These are phyloP conservation scores for Podocnemis expansa DNA, from an alignment of 2,113 vertebrate species.

Conservation along the genomic window DNA sequence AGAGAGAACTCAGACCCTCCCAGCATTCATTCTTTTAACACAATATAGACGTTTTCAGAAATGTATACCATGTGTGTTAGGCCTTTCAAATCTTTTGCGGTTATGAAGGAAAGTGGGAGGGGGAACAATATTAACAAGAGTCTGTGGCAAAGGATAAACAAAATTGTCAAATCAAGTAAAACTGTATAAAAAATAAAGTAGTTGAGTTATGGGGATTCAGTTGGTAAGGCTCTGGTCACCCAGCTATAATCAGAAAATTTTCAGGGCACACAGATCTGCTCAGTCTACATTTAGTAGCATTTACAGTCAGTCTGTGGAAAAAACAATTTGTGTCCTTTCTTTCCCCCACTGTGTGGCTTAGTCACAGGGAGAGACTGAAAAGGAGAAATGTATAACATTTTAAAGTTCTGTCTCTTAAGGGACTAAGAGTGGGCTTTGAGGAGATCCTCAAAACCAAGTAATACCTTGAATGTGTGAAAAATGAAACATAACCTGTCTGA, in stretches of 20 bases:
- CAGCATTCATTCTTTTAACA: background rate
- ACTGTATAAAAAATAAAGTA: background rate
- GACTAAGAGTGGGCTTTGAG: background rate
- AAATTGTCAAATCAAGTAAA: background rate
- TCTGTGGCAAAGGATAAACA: background rate
- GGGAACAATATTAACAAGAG: background rate
- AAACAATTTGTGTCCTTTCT: background rate
- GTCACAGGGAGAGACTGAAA: background rate
- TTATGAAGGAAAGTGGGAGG: background rate
- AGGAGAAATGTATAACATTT: background rate
- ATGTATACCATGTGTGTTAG: background rate
- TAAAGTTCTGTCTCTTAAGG: background rate
- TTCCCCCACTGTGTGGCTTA: background rate
- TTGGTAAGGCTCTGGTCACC: background rate
- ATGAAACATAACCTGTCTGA: background rate
- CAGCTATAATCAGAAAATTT: background rate
- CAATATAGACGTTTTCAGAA: background rate
- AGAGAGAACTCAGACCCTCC: background rate
- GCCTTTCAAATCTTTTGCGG: background rate
- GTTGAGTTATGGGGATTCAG: rapidly evolving
- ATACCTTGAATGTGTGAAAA: background rate
- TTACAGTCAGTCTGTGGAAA: rapidly evolving
- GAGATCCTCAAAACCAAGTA: background rate
- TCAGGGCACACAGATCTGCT: background rate
- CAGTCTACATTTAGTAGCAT: background rate